Base-by-base conservation (phyloP, 2,797 vertebrate genomes). In the Masticophis lateralis region DNA sequence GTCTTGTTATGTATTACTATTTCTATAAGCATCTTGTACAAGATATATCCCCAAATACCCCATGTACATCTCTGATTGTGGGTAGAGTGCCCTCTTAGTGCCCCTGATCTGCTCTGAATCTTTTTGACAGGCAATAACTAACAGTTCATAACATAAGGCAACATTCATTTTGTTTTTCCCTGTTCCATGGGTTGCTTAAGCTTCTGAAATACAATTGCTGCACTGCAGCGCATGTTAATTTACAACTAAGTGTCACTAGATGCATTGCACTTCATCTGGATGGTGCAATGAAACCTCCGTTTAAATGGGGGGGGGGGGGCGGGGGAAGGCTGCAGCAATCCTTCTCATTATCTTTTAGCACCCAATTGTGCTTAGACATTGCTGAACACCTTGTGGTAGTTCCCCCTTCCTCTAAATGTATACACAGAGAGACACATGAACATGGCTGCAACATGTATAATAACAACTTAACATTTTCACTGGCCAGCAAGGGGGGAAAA, bases 181-280 rank as follows among this genome's bases (percentile, higher is more conserved):
- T 88, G 69, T 89, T 91, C 47, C 61, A 55, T 60, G 10, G 51
- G 92, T 16, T 91, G 92, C 57, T 47, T 60, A 90, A 28, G 74
- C 63, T 91, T 93, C 93, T 92, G 87, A 6, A 89, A 25, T 94
- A 94, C 90, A 92, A 95, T 60, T 95, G 63, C 93, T 95, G 94
- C 95, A 92, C 89, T 94, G 89, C 91, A 95, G 94, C 92, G 60
- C 61, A 37, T 74, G 93, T 94, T 94, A 94, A 95, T 96, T 95
- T 95, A 91, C 87, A 93, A 87, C 92, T 59, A 79, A 94, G 93
- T 93, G 94, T 88, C 91, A 12, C 74, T 28, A 92, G 86, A 94
- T 92, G 83, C 61, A 90, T 69, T 93, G 66, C 37, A 32, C 90
- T 94, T 95, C 43, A 60, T 63, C 89, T 43, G 2, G 91, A 89